Conservation (phyloP, 1,140 invertebrate species). For the Drosophila ironensis region DNA sequence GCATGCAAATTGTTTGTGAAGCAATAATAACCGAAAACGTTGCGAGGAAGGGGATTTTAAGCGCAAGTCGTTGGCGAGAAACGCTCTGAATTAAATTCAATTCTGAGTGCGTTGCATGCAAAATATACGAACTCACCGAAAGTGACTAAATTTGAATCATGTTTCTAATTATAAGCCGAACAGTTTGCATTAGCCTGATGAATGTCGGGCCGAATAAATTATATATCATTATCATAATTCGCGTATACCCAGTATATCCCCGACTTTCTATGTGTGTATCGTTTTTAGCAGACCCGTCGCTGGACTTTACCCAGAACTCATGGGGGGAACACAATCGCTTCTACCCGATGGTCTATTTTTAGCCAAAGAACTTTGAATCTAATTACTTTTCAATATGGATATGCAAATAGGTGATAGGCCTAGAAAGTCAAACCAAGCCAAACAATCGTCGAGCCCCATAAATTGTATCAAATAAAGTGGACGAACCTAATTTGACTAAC, state of each 20-base stretch:
- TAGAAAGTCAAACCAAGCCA: slow-evolving; percentile 1
- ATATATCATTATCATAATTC: background rate
- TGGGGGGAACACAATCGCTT: no score
- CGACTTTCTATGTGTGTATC: background rate
- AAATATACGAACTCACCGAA: background rate
- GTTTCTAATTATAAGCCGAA: background rate
- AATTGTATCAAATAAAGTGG: background rate
- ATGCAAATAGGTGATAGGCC: background rate
- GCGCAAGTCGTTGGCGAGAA: background rate
- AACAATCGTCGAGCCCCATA: slow-evolving; percentile 1
- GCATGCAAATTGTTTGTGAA: slow-evolving; percentile 11
- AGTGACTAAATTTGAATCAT: background rate
- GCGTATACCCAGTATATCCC: background rate
- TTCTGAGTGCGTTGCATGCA: background rate
- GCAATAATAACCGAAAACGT: slow-evolving; percentile 5
- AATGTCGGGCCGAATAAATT: background rate
- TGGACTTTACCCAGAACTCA: no score
- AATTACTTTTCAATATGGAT: background rate
- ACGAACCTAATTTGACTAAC: no score
- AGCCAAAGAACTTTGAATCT: background rate
- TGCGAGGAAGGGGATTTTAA: background rate
- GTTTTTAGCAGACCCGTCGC: no score
- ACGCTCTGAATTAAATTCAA: background rate
- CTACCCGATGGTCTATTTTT: no score
- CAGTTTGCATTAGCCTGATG: background rate